Evolutionary conservation across 2,797 vertebrate species (phyloP).

Genomic region (Natrix natrix): DNA sequence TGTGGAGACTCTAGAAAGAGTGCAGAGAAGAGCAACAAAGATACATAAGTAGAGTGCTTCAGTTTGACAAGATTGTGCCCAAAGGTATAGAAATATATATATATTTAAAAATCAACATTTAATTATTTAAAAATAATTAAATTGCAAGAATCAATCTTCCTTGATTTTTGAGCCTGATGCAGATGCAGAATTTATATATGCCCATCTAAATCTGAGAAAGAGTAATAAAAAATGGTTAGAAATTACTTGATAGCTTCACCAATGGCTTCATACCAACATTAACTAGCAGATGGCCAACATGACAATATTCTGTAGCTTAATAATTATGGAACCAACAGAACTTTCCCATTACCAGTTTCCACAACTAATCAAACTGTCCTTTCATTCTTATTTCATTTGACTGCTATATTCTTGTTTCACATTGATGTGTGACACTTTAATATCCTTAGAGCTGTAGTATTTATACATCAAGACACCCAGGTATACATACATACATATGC

Average conservation of each 20-base stretch:
- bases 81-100: neutral
- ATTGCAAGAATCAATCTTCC: neutral
- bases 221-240: neutral
- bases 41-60: neutral
- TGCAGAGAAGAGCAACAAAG: too few relatives aligned
- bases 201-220: neutral
- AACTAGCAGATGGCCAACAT: neutral
- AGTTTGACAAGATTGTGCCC: neutral
- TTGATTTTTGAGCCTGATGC: neutral
- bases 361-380: neutral
- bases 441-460: neutral
- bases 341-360: neutral
- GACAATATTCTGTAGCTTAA: neutral
- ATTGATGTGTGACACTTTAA: neutral
- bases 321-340: neutral
- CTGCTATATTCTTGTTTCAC: neutral
- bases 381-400: neutral
- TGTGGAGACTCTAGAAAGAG: too few relatives aligned
- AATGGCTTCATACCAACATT: neutral
- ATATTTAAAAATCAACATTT: neutral
- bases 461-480: neutral
- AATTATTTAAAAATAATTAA: neutral
- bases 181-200: neutral
- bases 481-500: neutral
- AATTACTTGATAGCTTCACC: neutral